Base-by-base conservation (phyloP, 1,140 invertebrate species). In the Drosophila lacteicornis region DNA sequence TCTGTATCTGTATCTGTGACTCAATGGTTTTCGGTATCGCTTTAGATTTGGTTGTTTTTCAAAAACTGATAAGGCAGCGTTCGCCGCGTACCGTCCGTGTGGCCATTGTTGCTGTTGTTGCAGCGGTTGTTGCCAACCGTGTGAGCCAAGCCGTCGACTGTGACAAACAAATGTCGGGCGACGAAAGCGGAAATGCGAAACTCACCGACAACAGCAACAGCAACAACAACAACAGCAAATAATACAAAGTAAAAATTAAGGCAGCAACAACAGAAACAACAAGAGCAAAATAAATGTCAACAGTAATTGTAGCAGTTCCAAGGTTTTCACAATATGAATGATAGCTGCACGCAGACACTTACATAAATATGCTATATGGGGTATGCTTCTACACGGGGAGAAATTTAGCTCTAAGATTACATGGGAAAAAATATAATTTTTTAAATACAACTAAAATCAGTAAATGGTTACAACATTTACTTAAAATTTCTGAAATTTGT, bases 321-420 rank as follows among this genome's bases (percentile, higher is more conserved):
- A 87, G 83, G 83, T 87, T 87, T 87, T 88, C 84, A 88, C 84
- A 87, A 83, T 87, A 82, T 88, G 84, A 88, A 86, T 86, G 80
- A 88, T 85, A 75, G 62, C 51, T 58, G 46, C 62, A 63, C 45
- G 47, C 30, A 73, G 43, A 73, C 55, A 71, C 30, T 58, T 57
- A 70, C 50, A 75, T 51, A 75, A 56, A 75, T 45, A 75, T 49
- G 25, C 51, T 55, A 38, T 63, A 60, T 45, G 25, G 5, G 19
- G 8, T 15, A 62, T 73, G 38, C 60, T 55, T 17, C 4, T 58
- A 40, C 65, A 68, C 62, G 0, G 40, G 6, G 4, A 61, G 12
- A 65, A 65, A 53, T 30, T 19, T 19, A 13, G 9, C 1, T n/a
- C n/a, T 12, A n/a, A 27, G 3, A 27, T 15, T n/a, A 3, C 4